phyloP scores from a whole-genome alignment of 2,888 invertebrate species.

The Aphrophora alni region DNA sequence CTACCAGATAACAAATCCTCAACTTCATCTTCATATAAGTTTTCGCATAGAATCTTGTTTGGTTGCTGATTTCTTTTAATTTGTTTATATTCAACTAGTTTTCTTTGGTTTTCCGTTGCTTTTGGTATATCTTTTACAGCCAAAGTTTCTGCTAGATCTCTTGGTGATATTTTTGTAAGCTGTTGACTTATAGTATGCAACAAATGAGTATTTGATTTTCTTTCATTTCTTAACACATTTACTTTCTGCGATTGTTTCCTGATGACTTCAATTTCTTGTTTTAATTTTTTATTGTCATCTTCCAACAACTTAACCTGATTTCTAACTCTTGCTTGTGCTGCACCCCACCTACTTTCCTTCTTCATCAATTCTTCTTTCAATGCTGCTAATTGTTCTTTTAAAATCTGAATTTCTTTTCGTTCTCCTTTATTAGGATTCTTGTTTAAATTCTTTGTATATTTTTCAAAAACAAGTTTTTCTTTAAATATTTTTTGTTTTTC shows the following conservation, averaged over 20 bases:
- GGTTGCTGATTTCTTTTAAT: not conserved
- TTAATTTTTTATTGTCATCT: slow-evolving; percentile 70
- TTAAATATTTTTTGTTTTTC: slow-evolving; percentile 72
- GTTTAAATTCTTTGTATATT: slow-evolving; percentile 71
- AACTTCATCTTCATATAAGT: not conserved
- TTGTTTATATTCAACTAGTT: too few species aligned
- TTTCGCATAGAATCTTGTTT: not conserved
- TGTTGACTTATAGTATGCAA: not conserved
- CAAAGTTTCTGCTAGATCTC: not conserved
- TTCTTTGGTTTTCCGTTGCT: not conserved
- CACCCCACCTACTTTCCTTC: slow-evolving; percentile 77
- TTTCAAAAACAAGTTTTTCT: slow-evolving; percentile 70
- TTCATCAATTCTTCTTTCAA: slow-evolving; percentile 71
- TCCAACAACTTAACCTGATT: slow-evolving; percentile 76
- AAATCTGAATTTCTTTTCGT: slow-evolving; percentile 69
- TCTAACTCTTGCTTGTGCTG: slow-evolving; percentile 73
- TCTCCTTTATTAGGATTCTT: slow-evolving; percentile 71
- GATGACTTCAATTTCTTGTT: slow-evolving; percentile 70
- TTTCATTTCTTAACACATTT: slow-evolving; percentile 51
- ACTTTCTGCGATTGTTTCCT: slow-evolving; percentile 71
- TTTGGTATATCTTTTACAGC: not conserved
- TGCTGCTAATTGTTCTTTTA: slow-evolving; percentile 70
- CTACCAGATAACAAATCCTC: not conserved
- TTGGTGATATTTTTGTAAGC: not conserved
- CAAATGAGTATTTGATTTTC: not conserved